Base-by-base conservation (phyloP, 2,888 invertebrate species). In the Brachypterus glaber region DNA sequence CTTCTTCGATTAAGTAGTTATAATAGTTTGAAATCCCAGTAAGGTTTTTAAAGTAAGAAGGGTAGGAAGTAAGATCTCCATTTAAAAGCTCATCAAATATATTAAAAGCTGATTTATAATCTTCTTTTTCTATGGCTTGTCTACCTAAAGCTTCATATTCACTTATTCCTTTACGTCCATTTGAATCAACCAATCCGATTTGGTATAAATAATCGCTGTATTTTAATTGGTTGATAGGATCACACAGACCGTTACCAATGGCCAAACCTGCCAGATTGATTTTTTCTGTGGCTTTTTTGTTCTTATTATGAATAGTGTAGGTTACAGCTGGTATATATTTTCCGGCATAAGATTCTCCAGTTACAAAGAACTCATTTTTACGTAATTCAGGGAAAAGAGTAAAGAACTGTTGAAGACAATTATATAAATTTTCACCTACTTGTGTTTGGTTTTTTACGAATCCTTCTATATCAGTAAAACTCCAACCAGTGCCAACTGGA, bases 331-430 rank as follows among this genome's bases (percentile, higher is more conserved):
- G 92, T 0, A 79, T 74, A 58, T 81, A 81, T 41, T 58, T 55
- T 1, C 92, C 91, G 27, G 77, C 90, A 58, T 91, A 91, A 0
- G 89, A 90, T 67, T 93, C 92, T 1, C 93, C 93, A 1, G 87
- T 81, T 0, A 89, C 76, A 67, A 78, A 95, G 61, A 95, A 91
- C 34, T 82, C 82, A 52, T 81, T 82, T 1, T 67, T 57, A 54
- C 76, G 76, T 16, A 83, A 66, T 51, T 87, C 79, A 1, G 83
- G 81, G 59, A 92, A 95, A 1, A 93, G 59, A 45, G 77, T 70
- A 60, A 89, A 90, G 60, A 95, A 87, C 61, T 95, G 93, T 25
- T 70, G 64, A 2, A 91, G 54, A 0, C 82, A 83, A 35, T 73
- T 72, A 55, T 88, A 83, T 4, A 93, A 62, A 59, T 93, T 81